phyloP scores from a whole-genome alignment of 1,140 invertebrate genomes.

The Cherax destructor region DNA sequence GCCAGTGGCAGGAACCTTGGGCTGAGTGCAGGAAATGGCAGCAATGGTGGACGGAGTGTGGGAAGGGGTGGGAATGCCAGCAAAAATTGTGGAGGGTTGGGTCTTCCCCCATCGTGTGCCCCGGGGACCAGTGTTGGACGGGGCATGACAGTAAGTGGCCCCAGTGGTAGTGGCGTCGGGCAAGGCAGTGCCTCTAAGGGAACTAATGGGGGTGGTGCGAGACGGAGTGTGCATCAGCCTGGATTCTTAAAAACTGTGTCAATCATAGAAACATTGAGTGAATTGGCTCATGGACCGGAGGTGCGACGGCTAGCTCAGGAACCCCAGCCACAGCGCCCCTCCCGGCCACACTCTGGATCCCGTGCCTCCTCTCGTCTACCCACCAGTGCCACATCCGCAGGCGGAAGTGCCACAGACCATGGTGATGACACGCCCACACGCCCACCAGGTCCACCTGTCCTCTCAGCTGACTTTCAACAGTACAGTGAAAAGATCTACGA shows the following conservation, averaged over 20 bases:
- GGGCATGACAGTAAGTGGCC: constrained; percentile 38
- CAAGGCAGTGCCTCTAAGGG: constrained; percentile 12
- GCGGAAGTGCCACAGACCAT: constrained; percentile 29
- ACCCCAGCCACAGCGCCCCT: constrained; percentile 41
- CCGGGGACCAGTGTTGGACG: constrained; percentile 24
- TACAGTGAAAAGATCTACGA: constrained; percentile 70
- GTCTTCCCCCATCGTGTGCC: constrained; percentile 7
- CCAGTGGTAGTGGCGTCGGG: constrained; percentile 1
- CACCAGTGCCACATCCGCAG: constrained; percentile 20
- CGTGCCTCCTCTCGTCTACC: constrained; percentile 30
- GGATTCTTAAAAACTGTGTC: constrained; percentile 60
- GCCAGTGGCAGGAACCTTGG: constrained; percentile 1
- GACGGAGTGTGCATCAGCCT: constrained; percentile 44
- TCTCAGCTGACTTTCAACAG: constrained; percentile 64
- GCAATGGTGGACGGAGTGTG: constrained; percentile 24
- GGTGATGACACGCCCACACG: constrained; percentile 43
- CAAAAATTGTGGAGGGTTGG: constrained; percentile 14
- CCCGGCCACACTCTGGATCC: constrained; percentile 46
- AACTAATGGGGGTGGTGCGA: constrained; percentile 22
- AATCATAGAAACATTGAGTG: constrained; percentile 58
- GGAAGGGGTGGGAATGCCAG: constrained; percentile 12
- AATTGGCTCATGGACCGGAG: constrained; percentile 54
- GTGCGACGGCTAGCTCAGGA: constrained; percentile 54
- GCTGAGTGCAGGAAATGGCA: constrained; percentile 34
- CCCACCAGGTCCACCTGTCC: constrained; percentile 63